Evolutionary conservation across 2,888 invertebrate genomes (phyloP), one percentile per base, ranked within the genome.

Genomic region (Agrochola macilenta): DNA sequence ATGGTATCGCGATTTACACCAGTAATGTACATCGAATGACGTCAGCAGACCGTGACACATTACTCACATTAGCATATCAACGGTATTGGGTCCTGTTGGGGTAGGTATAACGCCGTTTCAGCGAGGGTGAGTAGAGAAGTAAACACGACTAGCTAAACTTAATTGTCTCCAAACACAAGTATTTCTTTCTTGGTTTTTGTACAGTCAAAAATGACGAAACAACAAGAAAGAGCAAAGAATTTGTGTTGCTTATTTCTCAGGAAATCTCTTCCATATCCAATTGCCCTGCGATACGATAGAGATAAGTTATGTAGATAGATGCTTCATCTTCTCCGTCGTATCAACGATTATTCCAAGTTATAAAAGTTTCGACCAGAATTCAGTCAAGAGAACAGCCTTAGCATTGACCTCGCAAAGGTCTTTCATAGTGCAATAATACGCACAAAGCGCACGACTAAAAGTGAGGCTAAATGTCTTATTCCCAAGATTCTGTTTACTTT

Each of bases 1-100:
- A 90, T 89, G 69, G 4, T 84, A 90, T 90, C 91, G 52, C 17
- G 57, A 65, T 78, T 69, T 74, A 81, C 54, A 71, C 77, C 84
- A 54, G 85, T 89, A 87, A 89, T 81, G 83, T 81, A 69, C 87
- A 75, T 83, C 85, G 88, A 74, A 87, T 86, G 69, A 76, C 68
- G 64, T 60, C 54, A 81, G 26, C 79, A 58, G 73, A 81, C 82
- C 87, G 77, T 89, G 85, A 91, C 85, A 69, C 75, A 89, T 92
- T 91, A 84, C 75, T 90, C 80, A 76, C 81, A 91, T 93, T 92
- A 88, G 75, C 91, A 93, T 93, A 93, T 91, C 90, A 94, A 94
- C 94, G 93, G 93, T 92, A 93, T 81, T 65, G 84, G 35, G 82
- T 85, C 87, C 89, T 75, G 74, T 26, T 26, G 64, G 75, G 76